Percentiles rank a stretch among this genome's conserved stretches.
phyloP scores from a whole-genome alignment of 2,113 vertebrate species.

The Barbus barbus region DNA sequence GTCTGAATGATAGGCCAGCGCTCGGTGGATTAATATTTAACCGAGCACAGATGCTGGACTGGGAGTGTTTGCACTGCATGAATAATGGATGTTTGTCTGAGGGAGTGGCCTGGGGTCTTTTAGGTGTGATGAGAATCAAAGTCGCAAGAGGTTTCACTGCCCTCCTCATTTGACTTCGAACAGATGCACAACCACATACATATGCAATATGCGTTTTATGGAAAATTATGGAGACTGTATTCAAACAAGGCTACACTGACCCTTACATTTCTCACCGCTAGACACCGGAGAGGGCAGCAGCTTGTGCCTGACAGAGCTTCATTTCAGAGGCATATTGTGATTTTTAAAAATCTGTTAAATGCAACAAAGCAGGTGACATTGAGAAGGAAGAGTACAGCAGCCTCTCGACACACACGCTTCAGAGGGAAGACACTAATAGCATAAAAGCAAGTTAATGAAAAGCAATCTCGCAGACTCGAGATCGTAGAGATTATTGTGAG shows the following conservation, averaged over 20 bases:
- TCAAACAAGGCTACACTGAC: constrained; percentile 24
- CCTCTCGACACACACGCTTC: not conserved
- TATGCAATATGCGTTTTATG: constrained; percentile 35
- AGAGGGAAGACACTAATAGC: constrained; percentile 28
- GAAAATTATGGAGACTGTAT: constrained; percentile 13
- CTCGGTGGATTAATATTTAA: constrained; percentile 77
- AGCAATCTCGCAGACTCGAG: constrained; percentile 27
- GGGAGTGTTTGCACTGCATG: constrained; percentile 74
- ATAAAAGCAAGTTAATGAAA: constrained; percentile 38
- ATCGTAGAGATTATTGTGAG: constrained; percentile 17
- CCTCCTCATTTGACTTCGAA: constrained; percentile 27
- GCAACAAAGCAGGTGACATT: constrained; percentile 22
- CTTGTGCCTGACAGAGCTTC: constrained; percentile 21
- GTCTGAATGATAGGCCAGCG: constrained; percentile 63
- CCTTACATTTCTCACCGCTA: no score
- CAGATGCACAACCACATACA: constrained; percentile 16
- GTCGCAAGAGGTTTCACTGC: constrained; percentile 45
- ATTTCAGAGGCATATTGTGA: constrained; percentile 11
- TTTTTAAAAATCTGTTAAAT: not conserved
- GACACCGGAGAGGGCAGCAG: constrained; percentile 19
- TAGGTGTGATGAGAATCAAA: constrained; percentile 63
- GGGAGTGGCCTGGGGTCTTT: constrained; percentile 59
- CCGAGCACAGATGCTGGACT: constrained; percentile 74
- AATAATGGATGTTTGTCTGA: constrained; percentile 73
- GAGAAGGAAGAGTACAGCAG: not conserved